Evolutionary conservation across 2,797 vertebrate genomes (phyloP), one percentile per base, ranked within the genome.

Genomic region (Semaprochilodus insignis): DNA sequence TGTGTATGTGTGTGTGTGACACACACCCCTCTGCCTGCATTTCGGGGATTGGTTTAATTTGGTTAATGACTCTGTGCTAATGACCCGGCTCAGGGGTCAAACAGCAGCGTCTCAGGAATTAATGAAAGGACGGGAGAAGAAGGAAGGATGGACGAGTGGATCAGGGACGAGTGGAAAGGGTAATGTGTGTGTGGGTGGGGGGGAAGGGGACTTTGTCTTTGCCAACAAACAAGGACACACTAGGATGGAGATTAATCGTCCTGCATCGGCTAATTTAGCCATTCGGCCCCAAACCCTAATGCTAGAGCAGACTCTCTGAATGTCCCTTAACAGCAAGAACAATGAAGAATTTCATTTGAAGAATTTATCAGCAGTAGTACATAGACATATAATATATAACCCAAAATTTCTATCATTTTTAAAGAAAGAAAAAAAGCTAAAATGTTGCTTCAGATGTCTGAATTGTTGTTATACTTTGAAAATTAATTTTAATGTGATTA

Each of bases 31-130:
- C 31, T 94, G 95, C 94, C 95, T 97, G 95, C 80, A 84, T 94
- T 96, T 97, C 91, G 89, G 80, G 85, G 91, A 95, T 94, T 94
- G 94, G 95, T 96, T 96, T 95, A 86, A 96, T 95, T 96, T 96
- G 94, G 96, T 95, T 93, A 93, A 89, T 95, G 95, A 95, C 93
- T 93, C 87, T 93, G 87, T 90, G 93, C 91, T 96, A 96, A 96
- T 94, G 93, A 92, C 91, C 91, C 91, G 92, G 91, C 90, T 89
- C 74, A 83, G 92, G 92, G 94, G 93, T 92, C 92, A 93, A 94
- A 94, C 86, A 81, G 81, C 90, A 85, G 85, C 88, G 83, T 89
- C 85, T 92, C 87, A 81, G 85, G 87, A 91, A 93, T 82, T 78
- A 76, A 74, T 78, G 71, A 81, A 77, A 82, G 63, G 83, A 86